Evolutionary conservation across 2,113 vertebrate species (phyloP).

Genomic region (Poeciliopsis prolifica): DNA sequence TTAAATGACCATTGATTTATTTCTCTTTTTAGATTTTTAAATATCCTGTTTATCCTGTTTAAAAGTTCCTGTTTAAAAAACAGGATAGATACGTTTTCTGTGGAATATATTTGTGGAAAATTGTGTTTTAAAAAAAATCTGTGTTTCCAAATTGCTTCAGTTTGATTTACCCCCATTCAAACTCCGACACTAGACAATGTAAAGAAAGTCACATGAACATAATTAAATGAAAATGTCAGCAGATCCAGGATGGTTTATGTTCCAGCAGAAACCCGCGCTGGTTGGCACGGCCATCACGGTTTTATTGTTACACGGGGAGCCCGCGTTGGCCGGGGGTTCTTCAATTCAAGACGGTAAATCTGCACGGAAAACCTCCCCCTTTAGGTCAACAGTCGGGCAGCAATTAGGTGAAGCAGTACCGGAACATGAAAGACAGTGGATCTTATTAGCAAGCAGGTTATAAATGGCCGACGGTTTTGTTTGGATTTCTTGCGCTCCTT

Average conservation of each 20-base stretch:
- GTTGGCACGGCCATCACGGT: slow-evolving; percentile 37
- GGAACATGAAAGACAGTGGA: not conserved
- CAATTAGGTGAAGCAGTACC: slow-evolving; percentile 27
- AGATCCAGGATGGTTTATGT: slow-evolving; percentile 50
- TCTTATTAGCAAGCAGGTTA: not conserved
- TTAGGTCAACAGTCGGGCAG: slow-evolving; percentile 37
- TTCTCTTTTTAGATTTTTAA: too few species aligned
- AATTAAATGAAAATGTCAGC: slow-evolving; percentile 56
- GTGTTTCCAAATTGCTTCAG: not conserved
- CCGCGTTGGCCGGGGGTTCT: not conserved
- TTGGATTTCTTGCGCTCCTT: slow-evolving; percentile 18
- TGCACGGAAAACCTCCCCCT: slow-evolving; percentile 8
- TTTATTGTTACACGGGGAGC: slow-evolving; percentile 56
- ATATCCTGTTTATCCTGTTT: too few species aligned
- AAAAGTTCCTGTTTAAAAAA: too few species aligned
- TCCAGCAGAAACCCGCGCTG: slow-evolving; percentile 36
- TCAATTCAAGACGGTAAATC: slow-evolving; percentile 54
- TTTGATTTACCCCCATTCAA: slow-evolving; percentile 37
- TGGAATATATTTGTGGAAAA: too few species aligned
- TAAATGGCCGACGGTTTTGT: not conserved
- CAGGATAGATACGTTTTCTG: too few species aligned
- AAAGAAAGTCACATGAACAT: slow-evolving; percentile 59
- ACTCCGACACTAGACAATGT: slow-evolving; percentile 30
- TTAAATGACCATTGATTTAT: too few species aligned
- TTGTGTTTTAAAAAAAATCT: too few species aligned